phyloP scores from a whole-genome alignment of 2,888 invertebrate species.

The Epinotia brunnichana region DNA sequence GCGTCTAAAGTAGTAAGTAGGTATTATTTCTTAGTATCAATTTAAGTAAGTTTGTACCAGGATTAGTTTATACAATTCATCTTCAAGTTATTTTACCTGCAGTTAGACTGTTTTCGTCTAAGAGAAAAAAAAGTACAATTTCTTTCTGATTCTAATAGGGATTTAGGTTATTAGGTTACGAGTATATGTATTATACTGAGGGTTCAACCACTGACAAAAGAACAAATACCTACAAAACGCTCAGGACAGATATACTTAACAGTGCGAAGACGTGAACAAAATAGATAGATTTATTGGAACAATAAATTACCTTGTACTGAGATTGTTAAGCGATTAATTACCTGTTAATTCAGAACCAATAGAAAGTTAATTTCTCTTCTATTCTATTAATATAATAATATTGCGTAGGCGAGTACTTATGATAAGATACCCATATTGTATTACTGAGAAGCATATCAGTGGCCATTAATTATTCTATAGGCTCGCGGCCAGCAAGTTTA shows the following conservation, averaged over 20 bases:
- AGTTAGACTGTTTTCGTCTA: too few species aligned
- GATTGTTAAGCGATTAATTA: constrained; percentile 27
- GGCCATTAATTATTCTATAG: constrained; percentile 2
- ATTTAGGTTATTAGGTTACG: neutral
- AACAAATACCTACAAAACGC: neutral
- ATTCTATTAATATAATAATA: too few species aligned
- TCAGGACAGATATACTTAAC: neutral
- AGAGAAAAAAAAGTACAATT: too few species aligned
- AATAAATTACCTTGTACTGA: constrained; percentile 24
- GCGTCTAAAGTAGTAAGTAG: too few species aligned
- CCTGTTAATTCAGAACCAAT: constrained; percentile 25
- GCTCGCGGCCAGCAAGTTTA: neutral
- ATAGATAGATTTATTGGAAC: constrained; percentile 2
- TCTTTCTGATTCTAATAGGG: neutral
- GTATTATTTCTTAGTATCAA: too few species aligned
- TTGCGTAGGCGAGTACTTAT: constrained; percentile 21
- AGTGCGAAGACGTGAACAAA: neutral
- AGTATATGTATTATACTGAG: too few species aligned
- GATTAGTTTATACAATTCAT: too few species aligned
- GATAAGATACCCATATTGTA: constrained; percentile 12
- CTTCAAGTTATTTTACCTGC: too few species aligned
- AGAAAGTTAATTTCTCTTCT: constrained; percentile 34
- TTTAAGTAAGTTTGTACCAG: too few species aligned
- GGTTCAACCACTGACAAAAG: neutral
- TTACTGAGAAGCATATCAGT: constrained; percentile 19